These are phyloP conservation scores for Tyrophagus putrescentiae DNA, from an alignment of 1,140 invertebrate genomes.

Conservation along the genomic window DNA sequence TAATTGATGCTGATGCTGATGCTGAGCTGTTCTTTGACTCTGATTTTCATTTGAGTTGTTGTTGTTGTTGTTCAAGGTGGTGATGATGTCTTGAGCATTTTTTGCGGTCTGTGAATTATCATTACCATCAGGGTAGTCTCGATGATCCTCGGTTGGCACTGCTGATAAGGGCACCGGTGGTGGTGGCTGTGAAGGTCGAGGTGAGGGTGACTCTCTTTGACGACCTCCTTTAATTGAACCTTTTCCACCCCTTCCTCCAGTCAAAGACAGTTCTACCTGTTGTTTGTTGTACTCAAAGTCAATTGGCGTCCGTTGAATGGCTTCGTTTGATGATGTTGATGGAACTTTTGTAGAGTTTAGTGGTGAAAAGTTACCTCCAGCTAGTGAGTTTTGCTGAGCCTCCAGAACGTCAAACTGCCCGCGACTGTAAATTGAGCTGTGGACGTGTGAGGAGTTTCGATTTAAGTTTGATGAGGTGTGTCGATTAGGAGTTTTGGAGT, in stretches of 20 bases:
- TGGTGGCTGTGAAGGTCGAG: too few relatives aligned
- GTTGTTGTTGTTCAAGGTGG: background rate
- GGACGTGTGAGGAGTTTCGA: too few relatives aligned
- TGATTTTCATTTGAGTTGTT: background rate
- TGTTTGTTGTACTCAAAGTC: background rate
- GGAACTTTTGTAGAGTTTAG: background rate
- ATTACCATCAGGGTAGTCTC: background rate
- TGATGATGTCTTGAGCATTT: too few relatives aligned
- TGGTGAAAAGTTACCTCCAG: too few relatives aligned
- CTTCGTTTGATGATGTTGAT: background rate
- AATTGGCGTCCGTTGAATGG: background rate
- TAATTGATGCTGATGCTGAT: too few relatives aligned
- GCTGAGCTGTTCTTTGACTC: too few relatives aligned
- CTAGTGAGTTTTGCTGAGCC: background rate
- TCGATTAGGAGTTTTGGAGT: too few relatives aligned
- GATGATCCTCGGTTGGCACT: background rate
- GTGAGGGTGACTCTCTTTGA: too few relatives aligned
- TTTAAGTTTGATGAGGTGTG: too few relatives aligned
- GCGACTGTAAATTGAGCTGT: background rate
- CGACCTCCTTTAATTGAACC: too few relatives aligned
- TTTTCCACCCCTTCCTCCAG: background rate
- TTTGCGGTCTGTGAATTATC: too few relatives aligned
- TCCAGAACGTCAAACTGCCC: background rate
- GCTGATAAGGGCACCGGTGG: background rate
- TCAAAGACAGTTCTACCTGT: background rate